Evolutionary conservation across 2,113 vertebrate species (phyloP).

Genomic region (Anolis sagrei): DNA sequence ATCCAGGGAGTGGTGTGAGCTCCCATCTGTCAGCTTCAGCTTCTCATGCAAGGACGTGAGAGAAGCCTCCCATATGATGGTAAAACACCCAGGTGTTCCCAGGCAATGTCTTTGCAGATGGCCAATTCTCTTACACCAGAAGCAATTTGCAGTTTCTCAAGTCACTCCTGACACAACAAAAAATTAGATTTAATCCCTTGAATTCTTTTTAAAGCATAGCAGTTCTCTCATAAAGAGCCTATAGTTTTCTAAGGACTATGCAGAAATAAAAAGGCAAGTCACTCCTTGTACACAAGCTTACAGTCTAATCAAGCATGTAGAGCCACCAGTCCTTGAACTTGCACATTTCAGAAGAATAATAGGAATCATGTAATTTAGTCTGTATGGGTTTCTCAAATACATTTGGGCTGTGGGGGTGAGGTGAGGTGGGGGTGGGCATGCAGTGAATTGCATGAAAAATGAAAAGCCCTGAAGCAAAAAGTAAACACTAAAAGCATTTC

Average conservation of each 20-base stretch:
- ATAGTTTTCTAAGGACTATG: not conserved
- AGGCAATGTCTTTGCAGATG: too few relatives aligned
- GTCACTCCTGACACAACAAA: too few relatives aligned
- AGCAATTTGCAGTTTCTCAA: not conserved
- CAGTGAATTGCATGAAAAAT: constrained; percentile 11
- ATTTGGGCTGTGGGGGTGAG: too few relatives aligned
- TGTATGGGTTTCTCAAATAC: not conserved
- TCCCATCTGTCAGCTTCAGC: too few relatives aligned
- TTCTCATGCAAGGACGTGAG: too few relatives aligned
- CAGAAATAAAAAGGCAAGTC: not conserved
- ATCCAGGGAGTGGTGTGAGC: too few relatives aligned
- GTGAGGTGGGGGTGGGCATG: not conserved
- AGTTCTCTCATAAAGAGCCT: not conserved
- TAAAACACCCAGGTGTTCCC: too few relatives aligned
- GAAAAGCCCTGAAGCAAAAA: constrained; percentile 15
- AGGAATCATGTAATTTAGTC: constrained; percentile 17
- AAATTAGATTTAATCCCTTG: too few relatives aligned
- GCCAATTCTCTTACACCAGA: too few relatives aligned
- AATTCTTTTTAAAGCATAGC: not conserved
- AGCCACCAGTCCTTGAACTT: not conserved
- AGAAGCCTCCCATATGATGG: too few relatives aligned
- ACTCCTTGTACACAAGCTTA: not conserved
- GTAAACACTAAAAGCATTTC: constrained; percentile 32
- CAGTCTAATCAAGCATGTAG: not conserved
- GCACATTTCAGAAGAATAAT: not conserved